Conservation (phyloP, 2,888 invertebrate genomes). For the Latrodectus hesperus region DNA sequence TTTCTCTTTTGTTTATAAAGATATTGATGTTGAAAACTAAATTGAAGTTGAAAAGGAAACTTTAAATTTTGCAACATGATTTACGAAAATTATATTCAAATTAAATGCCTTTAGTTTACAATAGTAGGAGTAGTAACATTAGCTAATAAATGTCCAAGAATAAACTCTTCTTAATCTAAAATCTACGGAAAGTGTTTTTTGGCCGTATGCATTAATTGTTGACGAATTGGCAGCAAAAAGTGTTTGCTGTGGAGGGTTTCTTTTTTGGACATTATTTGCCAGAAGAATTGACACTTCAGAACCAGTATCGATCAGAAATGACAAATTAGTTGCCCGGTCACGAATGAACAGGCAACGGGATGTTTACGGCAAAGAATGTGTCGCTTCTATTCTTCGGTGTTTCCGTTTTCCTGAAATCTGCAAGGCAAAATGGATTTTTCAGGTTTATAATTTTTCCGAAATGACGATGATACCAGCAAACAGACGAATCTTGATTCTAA, state of each 20-base stretch:
- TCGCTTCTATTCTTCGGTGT: slow-evolving; percentile 3
- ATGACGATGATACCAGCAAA: background rate
- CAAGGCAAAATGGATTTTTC: slow-evolving; percentile 13
- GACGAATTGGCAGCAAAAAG: background rate
- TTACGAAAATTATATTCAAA: too few relatives aligned
- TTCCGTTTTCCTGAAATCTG: slow-evolving; percentile 1
- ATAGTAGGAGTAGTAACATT: slow-evolving; percentile 20
- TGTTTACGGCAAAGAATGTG: background rate
- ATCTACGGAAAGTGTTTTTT: background rate
- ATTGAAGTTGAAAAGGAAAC: too few relatives aligned
- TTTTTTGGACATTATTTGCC: slow-evolving; percentile 10
- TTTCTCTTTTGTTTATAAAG: too few relatives aligned
- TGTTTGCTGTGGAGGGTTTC: too few relatives aligned
- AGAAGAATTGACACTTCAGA: slow-evolving; percentile 31
- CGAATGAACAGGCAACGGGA: background rate
- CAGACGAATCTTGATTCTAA: background rate
- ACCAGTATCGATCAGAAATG: slow-evolving; percentile 28
- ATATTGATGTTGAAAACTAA: too few relatives aligned
- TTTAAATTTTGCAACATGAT: too few relatives aligned
- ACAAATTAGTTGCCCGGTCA: too few relatives aligned
- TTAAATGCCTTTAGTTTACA: too few relatives aligned
- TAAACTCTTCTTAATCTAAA: too few relatives aligned
- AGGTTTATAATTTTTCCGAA: slow-evolving; percentile 4
- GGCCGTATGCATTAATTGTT: slow-evolving; percentile 9
- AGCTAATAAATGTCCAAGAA: background rate